Percentiles rank a stretch among this genome's conserved stretches.
These are phyloP conservation scores for Syngnathoides biaculeatus DNA, from an alignment of 2,113 vertebrate genomes.

Conservation along the genomic window DNA sequence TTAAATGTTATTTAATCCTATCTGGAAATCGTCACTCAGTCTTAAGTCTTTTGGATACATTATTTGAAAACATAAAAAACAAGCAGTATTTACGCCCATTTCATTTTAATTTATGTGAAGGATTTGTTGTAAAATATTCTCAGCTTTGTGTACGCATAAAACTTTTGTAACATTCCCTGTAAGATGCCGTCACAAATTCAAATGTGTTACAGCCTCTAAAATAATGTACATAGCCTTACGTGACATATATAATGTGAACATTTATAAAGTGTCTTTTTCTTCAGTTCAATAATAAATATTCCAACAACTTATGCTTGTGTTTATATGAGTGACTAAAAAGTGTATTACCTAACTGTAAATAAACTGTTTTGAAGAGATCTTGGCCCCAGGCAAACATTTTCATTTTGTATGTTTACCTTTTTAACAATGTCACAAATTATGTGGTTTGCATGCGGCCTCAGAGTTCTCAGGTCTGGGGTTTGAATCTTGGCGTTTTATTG, in stretches of 20 bases:
- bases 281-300: background rate
- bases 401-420: too few relatives aligned
- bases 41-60: background rate
- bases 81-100: background rate
- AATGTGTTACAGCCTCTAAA: background rate
- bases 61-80: background rate
- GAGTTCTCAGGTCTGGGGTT: too few relatives aligned
- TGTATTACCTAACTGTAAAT: background rate
- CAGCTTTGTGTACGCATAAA: background rate
- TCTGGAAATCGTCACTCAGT: background rate
- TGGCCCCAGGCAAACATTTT: too few relatives aligned
- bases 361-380: too few relatives aligned
- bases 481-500: too few relatives aligned
- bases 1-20: constrained; percentile 52
- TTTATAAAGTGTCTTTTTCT: background rate
- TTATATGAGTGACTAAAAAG: background rate
- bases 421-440: too few relatives aligned
- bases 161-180: background rate
- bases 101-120: background rate
- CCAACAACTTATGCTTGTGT: background rate
- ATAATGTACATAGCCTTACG: background rate
- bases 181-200: background rate
- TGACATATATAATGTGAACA: background rate
- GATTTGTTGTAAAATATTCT: background rate
- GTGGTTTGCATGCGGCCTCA: too few relatives aligned